Evolutionary conservation across 2,113 vertebrate genomes (phyloP).

Genomic region (Myxocyprinus asiaticus): DNA sequence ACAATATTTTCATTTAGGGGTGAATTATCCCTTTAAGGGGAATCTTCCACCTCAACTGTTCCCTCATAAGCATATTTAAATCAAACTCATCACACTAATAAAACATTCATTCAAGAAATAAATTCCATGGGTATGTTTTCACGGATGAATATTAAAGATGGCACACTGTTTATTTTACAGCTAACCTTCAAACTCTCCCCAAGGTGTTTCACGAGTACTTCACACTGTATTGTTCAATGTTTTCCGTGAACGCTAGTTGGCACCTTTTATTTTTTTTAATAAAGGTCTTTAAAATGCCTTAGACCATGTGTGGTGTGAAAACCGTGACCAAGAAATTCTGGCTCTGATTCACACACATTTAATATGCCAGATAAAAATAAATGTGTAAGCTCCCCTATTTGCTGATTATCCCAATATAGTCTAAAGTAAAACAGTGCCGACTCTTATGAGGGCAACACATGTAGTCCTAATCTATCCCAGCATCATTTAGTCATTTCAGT

Average conservation of each 20-base stretch:
- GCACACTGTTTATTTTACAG: slow-evolving; percentile 33
- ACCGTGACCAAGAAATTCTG: slow-evolving; percentile 28
- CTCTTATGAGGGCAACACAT: background rate
- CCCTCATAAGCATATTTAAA: background rate
- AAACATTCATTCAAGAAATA: background rate
- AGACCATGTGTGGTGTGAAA: slow-evolving; percentile 33
- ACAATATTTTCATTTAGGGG: too few relatives aligned
- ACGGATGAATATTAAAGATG: slow-evolving; percentile 18
- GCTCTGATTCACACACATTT: slow-evolving; percentile 30
- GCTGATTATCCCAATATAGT: background rate
- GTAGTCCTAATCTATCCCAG: background rate
- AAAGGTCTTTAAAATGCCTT: background rate
- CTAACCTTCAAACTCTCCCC: slow-evolving; percentile 34
- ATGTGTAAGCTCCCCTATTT: slow-evolving; percentile 1
- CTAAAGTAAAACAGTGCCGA: background rate
- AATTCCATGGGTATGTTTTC: background rate
- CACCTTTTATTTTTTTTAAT: background rate
- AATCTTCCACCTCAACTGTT: background rate
- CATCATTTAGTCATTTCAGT: background rate
- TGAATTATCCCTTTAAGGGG: background rate
- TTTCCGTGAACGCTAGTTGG: slow-evolving; percentile 5
- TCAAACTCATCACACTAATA: background rate
- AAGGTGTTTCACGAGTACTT: slow-evolving; percentile 24
- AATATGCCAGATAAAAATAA: slow-evolving; percentile 19
- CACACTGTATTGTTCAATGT: slow-evolving; percentile 1